These are phyloP conservation scores for Eidolon helvum DNA, from an alignment of 2,113 vertebrate genomes.

Conservation along the genomic window DNA sequence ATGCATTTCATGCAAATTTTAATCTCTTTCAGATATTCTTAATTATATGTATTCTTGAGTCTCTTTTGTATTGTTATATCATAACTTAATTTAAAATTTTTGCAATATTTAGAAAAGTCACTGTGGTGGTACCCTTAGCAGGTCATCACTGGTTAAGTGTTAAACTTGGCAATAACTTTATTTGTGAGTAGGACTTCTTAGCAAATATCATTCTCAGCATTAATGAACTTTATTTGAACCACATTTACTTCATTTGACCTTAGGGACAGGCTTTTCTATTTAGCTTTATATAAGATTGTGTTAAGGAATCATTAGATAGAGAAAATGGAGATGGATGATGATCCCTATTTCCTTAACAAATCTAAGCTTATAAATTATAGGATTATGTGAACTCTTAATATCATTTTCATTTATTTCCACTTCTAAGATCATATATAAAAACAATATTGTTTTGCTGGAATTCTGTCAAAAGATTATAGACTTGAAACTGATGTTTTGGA, in stretches of 20 bases:
- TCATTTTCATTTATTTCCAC: neutral
- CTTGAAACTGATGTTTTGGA: conserved; percentile 24
- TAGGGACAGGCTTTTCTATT: conserved; percentile 28
- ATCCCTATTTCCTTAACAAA: conserved; percentile 14
- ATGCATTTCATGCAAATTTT: neutral
- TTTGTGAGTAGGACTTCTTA: conserved; percentile 38
- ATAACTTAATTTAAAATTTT: conserved; percentile 33
- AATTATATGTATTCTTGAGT: neutral
- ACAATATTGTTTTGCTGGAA: neutral
- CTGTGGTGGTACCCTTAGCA: neutral
- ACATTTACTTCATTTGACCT: conserved; percentile 35
- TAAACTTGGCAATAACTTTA: conserved; percentile 23
- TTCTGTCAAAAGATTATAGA: neutral
- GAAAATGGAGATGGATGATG: neutral
- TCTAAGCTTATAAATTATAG: conserved; percentile 12
- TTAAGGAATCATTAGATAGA: conserved; percentile 12
- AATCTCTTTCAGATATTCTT: neutral
- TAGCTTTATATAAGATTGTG: conserved; percentile 25
- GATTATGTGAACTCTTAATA: neutral
- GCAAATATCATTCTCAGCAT: conserved; percentile 18
- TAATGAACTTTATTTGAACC: conserved; percentile 57
- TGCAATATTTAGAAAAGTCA: conserved; percentile 4
- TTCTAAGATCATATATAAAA: conserved; percentile 22
- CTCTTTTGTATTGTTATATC: neutral
- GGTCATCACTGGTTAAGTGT: neutral